Percentiles rank a stretch among this genome's conserved stretches.
Evolutionary conservation across 2,888 invertebrate genomes (phyloP).

Genomic region (Crematogaster levior): DNA sequence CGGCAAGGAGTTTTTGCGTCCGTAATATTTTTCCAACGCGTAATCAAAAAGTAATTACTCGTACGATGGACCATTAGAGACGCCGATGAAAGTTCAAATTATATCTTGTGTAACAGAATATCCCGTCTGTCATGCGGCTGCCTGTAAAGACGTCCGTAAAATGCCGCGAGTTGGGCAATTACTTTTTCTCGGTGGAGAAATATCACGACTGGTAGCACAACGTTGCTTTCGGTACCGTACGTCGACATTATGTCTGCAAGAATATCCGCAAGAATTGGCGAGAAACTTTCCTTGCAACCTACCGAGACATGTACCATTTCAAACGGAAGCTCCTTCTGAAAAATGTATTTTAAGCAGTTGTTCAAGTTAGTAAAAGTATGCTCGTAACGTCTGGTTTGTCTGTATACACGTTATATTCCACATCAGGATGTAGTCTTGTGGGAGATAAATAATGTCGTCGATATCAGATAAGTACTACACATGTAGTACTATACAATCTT

Average conservation of each 20-base stretch:
- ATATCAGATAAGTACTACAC: background rate
- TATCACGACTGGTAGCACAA: slow-evolving; percentile 2
- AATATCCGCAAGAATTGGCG: slow-evolving; percentile 53
- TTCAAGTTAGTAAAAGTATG: slow-evolving; percentile 20
- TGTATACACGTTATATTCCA: slow-evolving; percentile 14
- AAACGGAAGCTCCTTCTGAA: slow-evolving; percentile 11
- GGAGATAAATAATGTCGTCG: background rate
- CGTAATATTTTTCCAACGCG: background rate
- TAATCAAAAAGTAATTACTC: slow-evolving; percentile 56
- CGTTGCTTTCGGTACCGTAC: background rate
- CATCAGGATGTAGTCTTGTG: background rate
- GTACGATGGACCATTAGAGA: slow-evolving; percentile 33
- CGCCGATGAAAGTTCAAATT: slow-evolving; percentile 60
- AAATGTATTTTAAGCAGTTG: slow-evolving; percentile 5
- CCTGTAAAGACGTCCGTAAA: slow-evolving; percentile 64
- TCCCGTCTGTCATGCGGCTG: slow-evolving; percentile 24
- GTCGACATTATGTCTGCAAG: slow-evolving; percentile 38
- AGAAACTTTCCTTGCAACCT: slow-evolving; percentile 55
- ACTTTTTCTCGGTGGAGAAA: slow-evolving; percentile 27
- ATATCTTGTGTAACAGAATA: slow-evolving; percentile 53
- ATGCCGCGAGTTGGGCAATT: slow-evolving; percentile 52
- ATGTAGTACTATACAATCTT: background rate
- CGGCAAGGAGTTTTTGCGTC: background rate
- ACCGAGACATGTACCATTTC: slow-evolving; percentile 9
- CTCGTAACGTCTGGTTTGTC: background rate